phyloP scores from a whole-genome alignment of 2,113 vertebrate genomes.

The Neogobius melanostomus region DNA sequence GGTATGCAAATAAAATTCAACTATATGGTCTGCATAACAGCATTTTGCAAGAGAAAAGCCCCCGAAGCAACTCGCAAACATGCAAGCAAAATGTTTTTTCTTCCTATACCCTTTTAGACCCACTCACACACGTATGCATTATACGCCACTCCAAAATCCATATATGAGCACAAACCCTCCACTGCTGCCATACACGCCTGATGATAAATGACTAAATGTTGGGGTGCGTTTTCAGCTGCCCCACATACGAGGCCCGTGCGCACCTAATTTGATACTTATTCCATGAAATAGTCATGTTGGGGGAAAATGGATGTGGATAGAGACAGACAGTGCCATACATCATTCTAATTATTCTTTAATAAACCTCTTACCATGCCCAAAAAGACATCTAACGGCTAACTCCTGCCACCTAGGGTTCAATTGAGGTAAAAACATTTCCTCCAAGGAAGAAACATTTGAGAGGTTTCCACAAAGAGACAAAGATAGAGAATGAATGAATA shows the following conservation, averaged over 20 bases:
- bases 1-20: constrained; percentile 6
- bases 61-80: constrained; percentile 19
- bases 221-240: constrained; percentile 67
- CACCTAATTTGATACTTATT: constrained; percentile 75
- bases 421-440: constrained; percentile 21
- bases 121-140: constrained; percentile 11
- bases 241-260: constrained; percentile 62
- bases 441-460: constrained; percentile 39
- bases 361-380: constrained; percentile 56
- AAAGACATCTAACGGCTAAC: constrained; percentile 53
- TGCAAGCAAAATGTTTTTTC: constrained; percentile 11
- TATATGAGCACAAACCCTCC: constrained; percentile 18
- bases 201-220: constrained; percentile 77
- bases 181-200: constrained; percentile 45
- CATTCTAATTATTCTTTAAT: constrained; percentile 79
- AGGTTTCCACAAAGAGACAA: constrained; percentile 50
- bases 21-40: neutral
- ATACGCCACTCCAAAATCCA: constrained; percentile 45
- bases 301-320: constrained; percentile 74
- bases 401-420: constrained; percentile 79
- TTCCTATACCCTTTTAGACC: neutral
- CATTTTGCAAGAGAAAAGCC: neutral
- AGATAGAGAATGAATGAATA: constrained; percentile 52
- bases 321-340: constrained; percentile 78
- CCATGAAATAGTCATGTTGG: constrained; percentile 73